A percentile compares a stretch with the other conserved stretches of the same genome.
Evolutionary conservation across 2,113 vertebrate genomes (phyloP).

Genomic region (Limnothrissa miodon): DNA sequence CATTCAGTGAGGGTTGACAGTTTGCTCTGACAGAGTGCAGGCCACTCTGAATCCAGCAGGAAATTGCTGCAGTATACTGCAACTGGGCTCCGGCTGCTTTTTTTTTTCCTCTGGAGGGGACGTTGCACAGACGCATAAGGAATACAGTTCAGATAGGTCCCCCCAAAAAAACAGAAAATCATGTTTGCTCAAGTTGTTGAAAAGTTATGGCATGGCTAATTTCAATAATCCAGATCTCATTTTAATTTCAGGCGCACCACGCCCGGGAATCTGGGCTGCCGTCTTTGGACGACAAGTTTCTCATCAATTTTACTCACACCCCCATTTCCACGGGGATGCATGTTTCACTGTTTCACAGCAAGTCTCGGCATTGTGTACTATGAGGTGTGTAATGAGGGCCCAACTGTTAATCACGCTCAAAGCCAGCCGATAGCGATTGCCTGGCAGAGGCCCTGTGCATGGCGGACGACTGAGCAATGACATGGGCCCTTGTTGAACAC

Average conservation of each 20-base stretch:
- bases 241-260: slow-evolving; percentile 41
- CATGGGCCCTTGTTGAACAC: slow-evolving; percentile 24
- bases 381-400: background rate
- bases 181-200: slow-evolving; percentile 45
- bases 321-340: background rate
- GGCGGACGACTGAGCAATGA: slow-evolving; percentile 31
- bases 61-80: slow-evolving; percentile 60
- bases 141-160: slow-evolving; percentile 54
- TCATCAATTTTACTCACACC: background rate
- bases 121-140: slow-evolving; percentile 62
- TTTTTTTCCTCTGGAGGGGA: slow-evolving; percentile 33
- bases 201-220: slow-evolving; percentile 58
- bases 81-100: slow-evolving; percentile 51
- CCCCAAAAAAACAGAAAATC: slow-evolving; percentile 38
- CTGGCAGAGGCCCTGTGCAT: slow-evolving; percentile 10
- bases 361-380: background rate
- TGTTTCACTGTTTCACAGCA: background rate
- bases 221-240: slow-evolving; percentile 56
- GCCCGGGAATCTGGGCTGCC: slow-evolving; percentile 14
- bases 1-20: slow-evolving; percentile 47
- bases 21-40: slow-evolving; percentile 64
- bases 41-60: slow-evolving; percentile 57
- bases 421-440: slow-evolving; percentile 15
- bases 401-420: background rate
- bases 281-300: slow-evolving; percentile 29